These are phyloP conservation scores for Porites divaricata DNA, from an alignment of 92 coral and sea anemone species.

Conservation along the genomic window DNA sequence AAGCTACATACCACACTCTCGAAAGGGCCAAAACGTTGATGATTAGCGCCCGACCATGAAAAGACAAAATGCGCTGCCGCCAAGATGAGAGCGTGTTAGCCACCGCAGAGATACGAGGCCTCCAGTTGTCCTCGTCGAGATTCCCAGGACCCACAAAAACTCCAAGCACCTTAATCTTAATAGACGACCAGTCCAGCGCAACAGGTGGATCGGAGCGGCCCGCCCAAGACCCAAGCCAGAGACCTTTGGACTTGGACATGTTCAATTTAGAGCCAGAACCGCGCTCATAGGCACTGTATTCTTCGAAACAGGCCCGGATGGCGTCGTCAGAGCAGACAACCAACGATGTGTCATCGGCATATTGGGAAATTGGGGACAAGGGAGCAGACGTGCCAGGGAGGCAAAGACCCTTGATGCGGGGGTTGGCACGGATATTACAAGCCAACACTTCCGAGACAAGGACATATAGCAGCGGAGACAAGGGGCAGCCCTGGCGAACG, in stretches of 20 bases:
- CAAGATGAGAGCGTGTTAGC: constrained; percentile 2
- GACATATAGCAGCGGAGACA: constrained; percentile 52
- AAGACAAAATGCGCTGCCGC: constrained; percentile 21
- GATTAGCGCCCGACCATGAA: constrained; percentile 6
- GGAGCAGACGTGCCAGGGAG: neutral
- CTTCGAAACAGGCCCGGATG: neutral
- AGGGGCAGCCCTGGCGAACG: constrained; percentile 54
- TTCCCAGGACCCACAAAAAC: neutral
- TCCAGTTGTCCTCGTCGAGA: constrained; percentile 24
- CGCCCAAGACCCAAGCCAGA: constrained; percentile 22
- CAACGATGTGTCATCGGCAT: constrained; percentile 28
- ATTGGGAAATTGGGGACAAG: neutral
- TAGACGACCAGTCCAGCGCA: neutral
- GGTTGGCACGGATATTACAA: neutral
- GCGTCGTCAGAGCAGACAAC: constrained; percentile 5
- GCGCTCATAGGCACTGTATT: neutral
- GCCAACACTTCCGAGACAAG: constrained; percentile 48
- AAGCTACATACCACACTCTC: constrained; percentile 26
- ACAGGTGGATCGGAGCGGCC: neutral
- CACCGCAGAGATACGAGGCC: neutral
- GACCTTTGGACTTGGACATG: constrained; percentile 1
- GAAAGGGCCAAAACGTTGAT: constrained; percentile 19
- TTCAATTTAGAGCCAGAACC: constrained; percentile 25
- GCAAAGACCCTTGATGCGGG: neutral
- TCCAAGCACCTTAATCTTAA: neutral